These are phyloP conservation scores for Lucilia sericata DNA, from an alignment of 1,140 invertebrate species.

Conservation along the genomic window DNA sequence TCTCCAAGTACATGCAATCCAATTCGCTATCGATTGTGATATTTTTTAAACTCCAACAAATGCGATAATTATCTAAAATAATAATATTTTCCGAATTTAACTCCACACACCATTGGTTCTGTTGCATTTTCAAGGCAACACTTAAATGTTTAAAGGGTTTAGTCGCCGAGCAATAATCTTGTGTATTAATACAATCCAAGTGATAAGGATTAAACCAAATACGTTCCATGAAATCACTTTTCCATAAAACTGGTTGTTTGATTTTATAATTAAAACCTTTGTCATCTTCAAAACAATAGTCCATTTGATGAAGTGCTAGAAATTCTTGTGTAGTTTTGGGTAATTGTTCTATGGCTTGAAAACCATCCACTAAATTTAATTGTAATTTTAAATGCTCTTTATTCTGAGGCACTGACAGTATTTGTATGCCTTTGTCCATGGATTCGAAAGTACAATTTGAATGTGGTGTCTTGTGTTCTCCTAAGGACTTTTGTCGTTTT, in stretches of 20 bases:
- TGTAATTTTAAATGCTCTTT: neutral
- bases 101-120: conserved; percentile 34
- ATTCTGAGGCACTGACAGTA: neutral
- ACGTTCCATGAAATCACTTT: neutral
- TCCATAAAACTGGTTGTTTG: neutral
- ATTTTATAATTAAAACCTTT: neutral
- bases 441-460: conserved; percentile 43
- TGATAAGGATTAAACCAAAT: conserved; percentile 30
- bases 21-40: neutral
- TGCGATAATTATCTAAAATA: conserved; percentile 42
- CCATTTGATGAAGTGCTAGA: neutral
- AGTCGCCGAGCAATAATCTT: neutral
- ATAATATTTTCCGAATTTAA: neutral
- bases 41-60: conserved; percentile 26
- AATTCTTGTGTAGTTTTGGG: conserved; percentile 16
- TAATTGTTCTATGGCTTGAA: conserved; percentile 37
- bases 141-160: neutral
- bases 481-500: neutral
- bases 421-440: conserved; percentile 28
- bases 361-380: conserved; percentile 34
- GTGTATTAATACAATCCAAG: neutral
- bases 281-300: neutral
- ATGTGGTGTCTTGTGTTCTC: neutral
- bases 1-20: conserved; percentile 25
- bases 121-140: neutral